A percentile compares a stretch with the other conserved stretches of the same genome.
phyloP scores from a whole-genome alignment of 53 echinoderm and acorn worm species.

The Glandiceps talaboti region DNA sequence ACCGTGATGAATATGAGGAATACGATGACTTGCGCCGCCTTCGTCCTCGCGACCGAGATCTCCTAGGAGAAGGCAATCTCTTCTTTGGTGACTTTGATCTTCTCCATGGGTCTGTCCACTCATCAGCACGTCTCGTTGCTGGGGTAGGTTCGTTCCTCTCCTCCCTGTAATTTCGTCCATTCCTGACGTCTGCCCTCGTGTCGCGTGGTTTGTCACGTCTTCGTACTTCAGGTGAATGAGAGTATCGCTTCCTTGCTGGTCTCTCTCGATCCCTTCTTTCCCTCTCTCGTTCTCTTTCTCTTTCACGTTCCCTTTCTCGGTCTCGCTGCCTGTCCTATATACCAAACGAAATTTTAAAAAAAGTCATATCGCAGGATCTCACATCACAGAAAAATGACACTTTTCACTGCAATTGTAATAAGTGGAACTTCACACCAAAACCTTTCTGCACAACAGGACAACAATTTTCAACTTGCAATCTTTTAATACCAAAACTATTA shows the following conservation, averaged over 20 bases:
- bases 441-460: too few species aligned
- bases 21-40: constrained; percentile 41
- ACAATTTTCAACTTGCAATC: too few species aligned
- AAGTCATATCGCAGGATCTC: too few species aligned
- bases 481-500: too few species aligned
- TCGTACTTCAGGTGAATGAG: constrained; percentile 19
- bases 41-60: constrained; percentile 15
- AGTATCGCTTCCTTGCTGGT: constrained; percentile 20
- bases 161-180: neutral
- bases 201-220: constrained; percentile 21
- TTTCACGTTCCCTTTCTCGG: constrained; percentile 21
- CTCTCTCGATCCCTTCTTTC: constrained; percentile 14
- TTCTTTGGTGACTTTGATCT: constrained; percentile 56
- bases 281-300: constrained; percentile 17
- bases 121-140: constrained; percentile 40
- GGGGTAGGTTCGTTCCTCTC: neutral
- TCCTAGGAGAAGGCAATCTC: constrained; percentile 8
- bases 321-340: too few species aligned
- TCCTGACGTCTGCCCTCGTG: neutral
- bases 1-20: constrained; percentile 72
- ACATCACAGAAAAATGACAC: too few species aligned
- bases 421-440: too few species aligned
- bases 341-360: too few species aligned
- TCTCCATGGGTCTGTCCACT: constrained; percentile 97
- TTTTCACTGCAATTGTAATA: too few species aligned